A percentile compares a stretch with the other conserved stretches of the same genome.
phyloP scores from a whole-genome alignment of 2,797 vertebrate species.

The Lepus townsendii region DNA sequence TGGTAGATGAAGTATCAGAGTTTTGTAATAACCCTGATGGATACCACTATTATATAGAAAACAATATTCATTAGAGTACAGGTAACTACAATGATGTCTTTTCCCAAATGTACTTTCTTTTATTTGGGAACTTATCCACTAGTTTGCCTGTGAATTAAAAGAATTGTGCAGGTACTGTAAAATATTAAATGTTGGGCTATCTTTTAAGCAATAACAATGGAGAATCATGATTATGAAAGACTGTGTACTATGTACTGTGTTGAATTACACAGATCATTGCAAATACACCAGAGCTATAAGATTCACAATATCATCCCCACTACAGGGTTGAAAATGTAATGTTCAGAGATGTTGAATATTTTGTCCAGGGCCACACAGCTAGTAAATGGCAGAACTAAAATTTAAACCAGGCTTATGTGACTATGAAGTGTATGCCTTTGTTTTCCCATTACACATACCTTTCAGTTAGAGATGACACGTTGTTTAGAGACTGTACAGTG shows the following conservation, averaged over 20 bases:
- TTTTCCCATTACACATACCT: not conserved
- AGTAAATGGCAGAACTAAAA: slow-evolving; percentile 32
- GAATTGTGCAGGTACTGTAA: not conserved
- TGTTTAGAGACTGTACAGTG: slow-evolving; percentile 8
- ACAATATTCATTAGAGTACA: not conserved
- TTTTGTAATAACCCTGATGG: slow-evolving; percentile 44
- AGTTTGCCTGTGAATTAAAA: slow-evolving; percentile 67
- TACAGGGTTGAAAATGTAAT: slow-evolving; percentile 7
- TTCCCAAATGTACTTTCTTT: slow-evolving; percentile 52
- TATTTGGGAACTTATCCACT: slow-evolving; percentile 73
- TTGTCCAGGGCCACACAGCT: slow-evolving; percentile 66
- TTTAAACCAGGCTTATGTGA: slow-evolving; percentile 63
- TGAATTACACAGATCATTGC: slow-evolving; percentile 25
- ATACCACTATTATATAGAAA: slow-evolving; percentile 22
- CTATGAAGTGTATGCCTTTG: slow-evolving; percentile 53
- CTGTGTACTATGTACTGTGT: not conserved
- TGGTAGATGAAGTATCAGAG: slow-evolving; percentile 21
- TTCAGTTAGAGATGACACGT: slow-evolving; percentile 48
- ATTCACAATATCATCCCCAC: not conserved
- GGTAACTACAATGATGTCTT: not conserved
- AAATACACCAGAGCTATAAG: slow-evolving; percentile 43
- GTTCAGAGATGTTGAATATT: slow-evolving; percentile 66
- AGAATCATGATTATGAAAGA: slow-evolving; percentile 44
- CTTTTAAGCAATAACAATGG: slow-evolving; percentile 38
- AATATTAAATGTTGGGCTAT: slow-evolving; percentile 38